phyloP scores from a whole-genome alignment of 64 coral and sea anemone genomes.

The Porites lutea region DNA sequence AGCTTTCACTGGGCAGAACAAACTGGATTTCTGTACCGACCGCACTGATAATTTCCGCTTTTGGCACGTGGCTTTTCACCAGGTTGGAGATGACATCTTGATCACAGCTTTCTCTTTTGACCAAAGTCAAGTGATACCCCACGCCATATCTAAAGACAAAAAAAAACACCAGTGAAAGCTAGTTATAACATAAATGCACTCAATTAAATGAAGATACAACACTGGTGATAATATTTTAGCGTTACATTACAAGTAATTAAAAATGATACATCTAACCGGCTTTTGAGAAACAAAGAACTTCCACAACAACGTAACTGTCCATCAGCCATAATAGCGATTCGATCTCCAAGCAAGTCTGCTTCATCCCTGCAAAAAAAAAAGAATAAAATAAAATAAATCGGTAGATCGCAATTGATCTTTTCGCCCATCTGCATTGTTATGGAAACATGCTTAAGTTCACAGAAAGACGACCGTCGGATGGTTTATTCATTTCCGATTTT shows the following conservation, averaged over 20 bases:
- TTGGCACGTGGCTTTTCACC: not conserved
- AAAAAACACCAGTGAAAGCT: too few relatives aligned
- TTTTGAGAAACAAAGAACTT: constrained; percentile 78
- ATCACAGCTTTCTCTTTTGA: constrained; percentile 19
- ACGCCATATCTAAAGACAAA: constrained; percentile 9
- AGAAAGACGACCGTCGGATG: too few relatives aligned
- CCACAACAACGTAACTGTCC: constrained; percentile 80
- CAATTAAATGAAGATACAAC: too few relatives aligned
- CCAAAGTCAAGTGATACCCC: constrained; percentile 5
- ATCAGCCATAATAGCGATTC: constrained; percentile 82
- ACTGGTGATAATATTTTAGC: too few relatives aligned
- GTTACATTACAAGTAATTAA: too few relatives aligned
- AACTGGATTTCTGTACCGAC: constrained; percentile 35
- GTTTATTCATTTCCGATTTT: too few relatives aligned
- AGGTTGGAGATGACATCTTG: not conserved
- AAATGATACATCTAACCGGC: constrained; percentile 27
- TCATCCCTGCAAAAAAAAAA: constrained; percentile 79
- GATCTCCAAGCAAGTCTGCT: constrained; percentile 86
- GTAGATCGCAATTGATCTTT: too few relatives aligned
- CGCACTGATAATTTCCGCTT: constrained; percentile 5
- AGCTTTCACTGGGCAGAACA: constrained; percentile 23
- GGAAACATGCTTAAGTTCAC: too few relatives aligned
- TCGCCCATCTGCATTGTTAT: too few relatives aligned
- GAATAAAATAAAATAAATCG: too few relatives aligned
- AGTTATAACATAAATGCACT: too few relatives aligned